These are phyloP conservation scores for Cephus sareptanus DNA, from an alignment of 2,888 invertebrate genomes.

Conservation along the genomic window DNA sequence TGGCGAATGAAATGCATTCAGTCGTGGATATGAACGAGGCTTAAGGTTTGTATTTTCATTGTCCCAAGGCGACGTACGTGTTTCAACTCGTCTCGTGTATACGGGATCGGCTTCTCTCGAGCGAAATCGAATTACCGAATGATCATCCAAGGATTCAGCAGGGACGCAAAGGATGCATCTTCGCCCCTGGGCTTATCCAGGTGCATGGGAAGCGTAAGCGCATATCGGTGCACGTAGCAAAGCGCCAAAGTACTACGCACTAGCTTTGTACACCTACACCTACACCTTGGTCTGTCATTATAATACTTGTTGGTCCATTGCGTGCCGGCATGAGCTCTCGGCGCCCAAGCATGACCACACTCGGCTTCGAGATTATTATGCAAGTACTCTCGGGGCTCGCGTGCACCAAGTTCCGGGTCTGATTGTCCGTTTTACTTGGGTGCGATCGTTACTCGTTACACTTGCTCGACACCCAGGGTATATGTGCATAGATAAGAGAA, in stretches of 20 bases:
- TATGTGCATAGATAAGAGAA: conserved; percentile 1
- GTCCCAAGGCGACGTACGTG: too few relatives aligned
- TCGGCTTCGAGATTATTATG: conserved; percentile 40
- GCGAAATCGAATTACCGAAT: conserved; percentile 7
- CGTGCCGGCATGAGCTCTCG: conserved; percentile 25
- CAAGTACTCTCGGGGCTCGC: conserved; percentile 31
- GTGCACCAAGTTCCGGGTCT: conserved; percentile 43
- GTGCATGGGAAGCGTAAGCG: conserved; percentile 21
- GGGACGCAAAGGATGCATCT: conserved; percentile 6
- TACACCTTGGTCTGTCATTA: conserved; percentile 31
- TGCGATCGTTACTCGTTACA: conserved; percentile 29
- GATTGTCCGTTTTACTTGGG: conserved; percentile 41
- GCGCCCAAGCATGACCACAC: conserved; percentile 32
- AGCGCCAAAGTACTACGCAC: neutral
- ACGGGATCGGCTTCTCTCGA: neutral
- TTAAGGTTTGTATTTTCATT: too few relatives aligned
- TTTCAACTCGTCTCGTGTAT: too few relatives aligned
- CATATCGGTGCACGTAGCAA: neutral
- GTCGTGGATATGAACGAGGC: too few relatives aligned
- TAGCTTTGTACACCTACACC: conserved; percentile 6
- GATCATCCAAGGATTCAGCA: conserved; percentile 7
- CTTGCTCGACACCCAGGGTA: conserved; percentile 15
- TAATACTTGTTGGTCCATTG: conserved; percentile 30
- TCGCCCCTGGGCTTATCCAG: conserved; percentile 27
- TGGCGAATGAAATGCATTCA: too few relatives aligned